Evolutionary conservation across 2,113 vertebrate species (phyloP).

Genomic region (Grallaria varia): DNA sequence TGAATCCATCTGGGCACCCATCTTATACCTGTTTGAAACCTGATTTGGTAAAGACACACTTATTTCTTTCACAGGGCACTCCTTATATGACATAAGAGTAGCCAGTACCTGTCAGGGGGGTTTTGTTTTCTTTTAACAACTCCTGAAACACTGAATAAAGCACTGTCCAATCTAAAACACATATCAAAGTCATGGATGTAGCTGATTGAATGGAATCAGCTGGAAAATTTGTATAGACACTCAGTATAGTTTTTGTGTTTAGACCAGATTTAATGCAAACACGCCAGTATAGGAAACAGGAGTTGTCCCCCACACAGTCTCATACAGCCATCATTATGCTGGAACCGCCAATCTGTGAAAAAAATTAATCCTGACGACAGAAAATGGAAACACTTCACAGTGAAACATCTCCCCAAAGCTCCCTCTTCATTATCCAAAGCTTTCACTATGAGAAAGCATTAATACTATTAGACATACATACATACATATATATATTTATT

Average conservation of each 20-base stretch:
- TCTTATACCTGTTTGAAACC: background rate
- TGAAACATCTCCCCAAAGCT: background rate
- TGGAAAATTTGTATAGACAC: background rate
- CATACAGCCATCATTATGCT: background rate
- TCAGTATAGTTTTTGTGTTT: background rate
- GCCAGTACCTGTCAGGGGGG: background rate
- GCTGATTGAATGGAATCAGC: background rate
- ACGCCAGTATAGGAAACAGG: background rate
- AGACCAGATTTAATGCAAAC: background rate
- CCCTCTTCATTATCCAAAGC: background rate
- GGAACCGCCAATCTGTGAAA: background rate
- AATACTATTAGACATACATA: background rate
- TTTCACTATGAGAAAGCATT: background rate
- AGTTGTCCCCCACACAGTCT: background rate
- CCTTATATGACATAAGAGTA: background rate
- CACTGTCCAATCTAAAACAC: background rate
- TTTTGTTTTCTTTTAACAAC: background rate
- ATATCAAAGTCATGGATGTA: background rate
- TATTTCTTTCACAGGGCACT: background rate
- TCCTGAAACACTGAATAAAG: background rate
- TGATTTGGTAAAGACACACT: background rate
- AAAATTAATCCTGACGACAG: background rate
- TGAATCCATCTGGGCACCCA: background rate
- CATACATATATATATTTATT: background rate
- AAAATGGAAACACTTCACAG: background rate